Conservation (phyloP, 2,888 invertebrate genomes). For the Listrodromus nycthemerus region DNA sequence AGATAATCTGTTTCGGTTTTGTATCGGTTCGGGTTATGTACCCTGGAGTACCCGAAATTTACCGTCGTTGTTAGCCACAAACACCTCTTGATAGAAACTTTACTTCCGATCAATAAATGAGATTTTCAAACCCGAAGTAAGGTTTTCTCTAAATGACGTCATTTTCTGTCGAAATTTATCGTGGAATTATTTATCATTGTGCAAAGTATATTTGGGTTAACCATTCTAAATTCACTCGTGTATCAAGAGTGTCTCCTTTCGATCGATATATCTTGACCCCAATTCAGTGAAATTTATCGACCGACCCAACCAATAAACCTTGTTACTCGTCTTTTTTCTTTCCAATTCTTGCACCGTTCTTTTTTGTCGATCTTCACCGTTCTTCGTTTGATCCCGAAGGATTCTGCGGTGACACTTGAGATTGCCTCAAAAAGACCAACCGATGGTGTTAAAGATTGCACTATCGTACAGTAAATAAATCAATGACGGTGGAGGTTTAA, state of each 20-base stretch:
- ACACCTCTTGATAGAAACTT: no score
- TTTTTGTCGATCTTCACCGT: constrained; percentile 12
- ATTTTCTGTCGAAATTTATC: neutral
- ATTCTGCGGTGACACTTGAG: neutral
- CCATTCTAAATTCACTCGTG: neutral
- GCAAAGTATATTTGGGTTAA: neutral
- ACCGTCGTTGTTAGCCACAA: no score
- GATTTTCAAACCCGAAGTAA: neutral
- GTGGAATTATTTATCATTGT: neutral
- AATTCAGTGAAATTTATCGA: constrained; percentile 70
- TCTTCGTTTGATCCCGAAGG: constrained; percentile 13
- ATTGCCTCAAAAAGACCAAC: neutral
- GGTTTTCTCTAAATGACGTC: no score
- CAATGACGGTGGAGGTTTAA: neutral
- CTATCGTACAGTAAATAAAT: neutral
- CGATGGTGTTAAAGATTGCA: neutral
- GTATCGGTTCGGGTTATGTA: no score
- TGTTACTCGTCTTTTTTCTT: constrained; percentile 49
- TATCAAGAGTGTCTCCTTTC: constrained; percentile 40
- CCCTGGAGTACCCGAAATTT: neutral
- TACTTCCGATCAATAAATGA: no score
- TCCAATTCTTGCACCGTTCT: constrained; percentile 12
- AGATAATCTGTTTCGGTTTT: neutral
- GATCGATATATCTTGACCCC: constrained; percentile 80
- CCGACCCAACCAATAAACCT: constrained; percentile 32